phyloP scores from a whole-genome alignment of 2,113 vertebrate species.

The Heterotilapia buettikoferi region DNA sequence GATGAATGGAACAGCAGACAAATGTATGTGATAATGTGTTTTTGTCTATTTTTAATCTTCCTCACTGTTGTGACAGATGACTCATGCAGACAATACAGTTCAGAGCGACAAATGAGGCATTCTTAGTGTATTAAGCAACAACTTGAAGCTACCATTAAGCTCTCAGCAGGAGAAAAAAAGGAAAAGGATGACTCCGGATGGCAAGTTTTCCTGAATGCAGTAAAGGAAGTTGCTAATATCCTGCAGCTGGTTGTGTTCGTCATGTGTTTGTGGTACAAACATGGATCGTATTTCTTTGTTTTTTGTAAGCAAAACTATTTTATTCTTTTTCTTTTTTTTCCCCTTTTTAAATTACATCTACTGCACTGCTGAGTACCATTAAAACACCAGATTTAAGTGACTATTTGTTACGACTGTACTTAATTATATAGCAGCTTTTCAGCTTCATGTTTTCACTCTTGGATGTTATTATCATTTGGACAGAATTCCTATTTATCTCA shows the following conservation, averaged over 20 bases:
- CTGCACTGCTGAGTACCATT: not conserved
- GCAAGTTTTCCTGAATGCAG: not conserved
- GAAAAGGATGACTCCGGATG: not conserved
- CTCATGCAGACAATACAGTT: not conserved
- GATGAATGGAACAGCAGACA: not conserved
- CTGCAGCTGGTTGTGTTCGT: constrained; percentile 12
- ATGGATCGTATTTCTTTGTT: not conserved
- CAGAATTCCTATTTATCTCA: not conserved
- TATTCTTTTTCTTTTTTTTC: not conserved
- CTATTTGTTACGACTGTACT: not conserved
- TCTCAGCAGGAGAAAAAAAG: not conserved
- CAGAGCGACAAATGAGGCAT: not conserved
- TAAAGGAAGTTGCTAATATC: constrained; percentile 1
- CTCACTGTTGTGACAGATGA: not conserved
- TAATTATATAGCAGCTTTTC: not conserved
- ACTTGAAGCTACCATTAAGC: constrained; percentile 7
- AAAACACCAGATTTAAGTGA: not conserved
- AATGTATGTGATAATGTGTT: not conserved
- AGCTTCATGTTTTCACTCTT: not conserved
- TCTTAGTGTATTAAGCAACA: not conserved
- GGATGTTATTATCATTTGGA: not conserved
- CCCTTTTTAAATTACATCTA: not conserved
- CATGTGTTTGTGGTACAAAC: not conserved
- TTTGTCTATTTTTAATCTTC: not conserved
- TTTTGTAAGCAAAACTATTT: not conserved